phyloP scores from a whole-genome alignment of 2,113 vertebrate genomes.

The Reinhardtius hippoglossoides region DNA sequence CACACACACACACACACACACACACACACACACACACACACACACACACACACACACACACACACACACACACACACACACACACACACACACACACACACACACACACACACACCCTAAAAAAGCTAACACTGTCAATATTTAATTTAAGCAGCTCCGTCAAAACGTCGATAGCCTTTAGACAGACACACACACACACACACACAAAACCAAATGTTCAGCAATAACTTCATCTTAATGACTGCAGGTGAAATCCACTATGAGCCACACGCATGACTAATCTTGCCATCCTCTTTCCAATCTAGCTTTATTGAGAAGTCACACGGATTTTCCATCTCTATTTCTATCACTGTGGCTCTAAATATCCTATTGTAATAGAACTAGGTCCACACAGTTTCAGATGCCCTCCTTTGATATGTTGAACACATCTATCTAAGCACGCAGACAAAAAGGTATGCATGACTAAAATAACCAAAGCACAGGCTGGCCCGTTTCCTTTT shows the following conservation, averaged over 20 bases:
- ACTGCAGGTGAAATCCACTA: slow-evolving; percentile 47
- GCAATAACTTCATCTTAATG: slow-evolving; percentile 49
- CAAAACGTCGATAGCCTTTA: slow-evolving; percentile 19
- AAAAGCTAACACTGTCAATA: slow-evolving; percentile 24
- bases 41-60: neutral
- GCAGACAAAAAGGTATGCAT: neutral
- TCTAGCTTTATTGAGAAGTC: slow-evolving; percentile 30
- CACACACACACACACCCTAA: slow-evolving; percentile 1
- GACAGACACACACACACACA: slow-evolving; percentile 15
- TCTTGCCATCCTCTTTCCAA: slow-evolving; percentile 34
- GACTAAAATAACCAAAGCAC: neutral
- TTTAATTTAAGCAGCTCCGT: slow-evolving; percentile 56
- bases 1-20: neutral
- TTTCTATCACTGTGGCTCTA: slow-evolving; percentile 4
- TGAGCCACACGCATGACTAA: slow-evolving; percentile 43
- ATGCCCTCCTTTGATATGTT: neutral
- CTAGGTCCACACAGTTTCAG: neutral
- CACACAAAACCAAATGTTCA: slow-evolving; percentile 21
- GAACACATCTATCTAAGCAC: neutral
- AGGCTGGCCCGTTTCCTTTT: neutral
- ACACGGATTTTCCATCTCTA: slow-evolving; percentile 18
- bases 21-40: neutral
- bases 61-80: neutral
- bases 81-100: slow-evolving; percentile 1
- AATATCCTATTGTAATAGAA: neutral